phyloP scores from a whole-genome alignment of 1,140 invertebrate genomes.

The Bombus confusus region DNA sequence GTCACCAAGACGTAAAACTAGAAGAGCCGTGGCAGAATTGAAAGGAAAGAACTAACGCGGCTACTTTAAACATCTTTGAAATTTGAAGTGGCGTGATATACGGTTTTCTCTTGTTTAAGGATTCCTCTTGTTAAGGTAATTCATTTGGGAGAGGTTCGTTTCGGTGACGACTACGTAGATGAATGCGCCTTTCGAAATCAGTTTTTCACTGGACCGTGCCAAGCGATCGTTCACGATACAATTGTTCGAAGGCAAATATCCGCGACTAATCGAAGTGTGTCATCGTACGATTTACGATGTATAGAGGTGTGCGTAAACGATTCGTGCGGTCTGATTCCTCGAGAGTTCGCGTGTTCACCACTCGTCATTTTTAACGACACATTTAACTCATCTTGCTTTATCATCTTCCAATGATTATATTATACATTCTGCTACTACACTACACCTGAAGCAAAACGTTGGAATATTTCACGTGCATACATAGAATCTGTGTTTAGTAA shows the following conservation, averaged over 20 bases:
- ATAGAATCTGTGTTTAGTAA: background rate
- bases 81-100: background rate
- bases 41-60: background rate
- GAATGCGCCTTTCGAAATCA: slow-evolving; percentile 50
- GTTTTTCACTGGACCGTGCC: slow-evolving; percentile 57
- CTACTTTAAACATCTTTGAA: background rate
- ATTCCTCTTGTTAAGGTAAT: background rate
- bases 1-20: no score
- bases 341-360: slow-evolving; percentile 56
- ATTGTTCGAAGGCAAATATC: slow-evolving; percentile 70
- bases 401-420: background rate
- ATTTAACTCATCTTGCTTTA: background rate
- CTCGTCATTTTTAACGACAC: background rate
- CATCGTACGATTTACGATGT: slow-evolving; percentile 55
- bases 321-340: slow-evolving; percentile 59
- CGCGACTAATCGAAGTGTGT: slow-evolving; percentile 71
- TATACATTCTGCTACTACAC: background rate
- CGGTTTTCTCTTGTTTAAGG: background rate
- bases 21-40: no score
- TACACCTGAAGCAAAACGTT: background rate
- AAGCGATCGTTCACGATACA: slow-evolving; percentile 61
- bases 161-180: slow-evolving; percentile 6
- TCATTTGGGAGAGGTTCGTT: background rate
- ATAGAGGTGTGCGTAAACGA: slow-evolving; percentile 9
- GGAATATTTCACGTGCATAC: background rate